Base-by-base conservation (phyloP, 1,140 invertebrate species). In the Drusus annulatus region DNA sequence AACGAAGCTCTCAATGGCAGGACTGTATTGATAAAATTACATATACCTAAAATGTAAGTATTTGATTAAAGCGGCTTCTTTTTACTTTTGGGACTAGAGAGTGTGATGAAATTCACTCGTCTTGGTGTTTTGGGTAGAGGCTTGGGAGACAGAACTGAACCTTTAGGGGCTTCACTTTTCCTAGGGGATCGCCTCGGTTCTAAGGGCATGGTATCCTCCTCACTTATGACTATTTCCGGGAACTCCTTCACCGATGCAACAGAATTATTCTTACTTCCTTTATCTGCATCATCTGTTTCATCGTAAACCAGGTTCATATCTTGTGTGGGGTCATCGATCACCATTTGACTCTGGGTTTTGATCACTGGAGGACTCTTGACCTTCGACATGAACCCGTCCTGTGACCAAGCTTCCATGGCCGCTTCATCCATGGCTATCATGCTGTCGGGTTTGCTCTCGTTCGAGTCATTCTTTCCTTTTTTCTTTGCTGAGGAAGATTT, bases 11-110 rank as follows among this genome's bases (percentile, higher is more conserved):
- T 36, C 31, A 36, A 10, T 45, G 36, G 36, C 10, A 13, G 36
- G 36, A 45, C 36, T 45, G 13, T 45, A 8, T 8, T 1, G 13
- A 45, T 1, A 45, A 10, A 8, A 13, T 13, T 1, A 45, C 8
- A 4, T 36, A 36, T 45, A 36, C 31, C 7, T 36, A 36, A 28
- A 36, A 13, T 45, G 36, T 45, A 13, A 0, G 1, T 13, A 25
- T 21, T 21, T 23, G 21, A 60, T 63, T 54, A 76, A 3, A 86
- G 82, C 17, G 86, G 79, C 84, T 93, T 93, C 86, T 92, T 94
- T 82, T 89, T 87, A 79, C 91, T 92, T 85, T 94, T 95, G 50
- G 94, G 94, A 85, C 94, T 95, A 2, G 93, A 94, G 45, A 95
- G 86, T 28, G 94, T 95, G 45, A 94, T 94, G 80, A 95, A 91